phyloP scores from a whole-genome alignment of 2,113 vertebrate genomes.

The Emberiza fucata region DNA sequence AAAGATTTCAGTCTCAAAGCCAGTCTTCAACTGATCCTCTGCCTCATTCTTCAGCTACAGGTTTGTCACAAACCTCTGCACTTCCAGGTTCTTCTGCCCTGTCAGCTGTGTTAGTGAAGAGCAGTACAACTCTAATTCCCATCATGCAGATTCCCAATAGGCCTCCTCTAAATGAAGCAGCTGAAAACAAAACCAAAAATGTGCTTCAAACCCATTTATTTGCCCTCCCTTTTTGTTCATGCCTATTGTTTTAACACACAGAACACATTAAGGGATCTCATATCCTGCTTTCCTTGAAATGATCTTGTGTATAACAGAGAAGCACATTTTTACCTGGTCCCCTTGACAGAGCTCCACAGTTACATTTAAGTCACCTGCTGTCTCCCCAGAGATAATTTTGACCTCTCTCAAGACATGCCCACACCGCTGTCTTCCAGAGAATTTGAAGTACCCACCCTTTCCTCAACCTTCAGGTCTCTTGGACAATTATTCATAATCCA shows the following conservation, averaged over 20 bases:
- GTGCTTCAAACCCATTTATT: background rate
- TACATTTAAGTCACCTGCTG: background rate
- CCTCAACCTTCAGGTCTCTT: background rate
- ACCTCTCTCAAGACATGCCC: background rate
- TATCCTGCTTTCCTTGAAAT: background rate
- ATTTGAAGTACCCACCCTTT: background rate
- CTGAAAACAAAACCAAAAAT: background rate
- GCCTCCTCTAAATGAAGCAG: background rate
- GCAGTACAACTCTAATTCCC: background rate
- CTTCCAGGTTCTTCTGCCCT: background rate
- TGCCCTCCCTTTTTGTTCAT: background rate
- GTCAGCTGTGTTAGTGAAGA: background rate
- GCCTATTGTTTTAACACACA: background rate
- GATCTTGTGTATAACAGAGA: background rate
- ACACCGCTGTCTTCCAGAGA: background rate
- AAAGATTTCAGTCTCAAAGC: background rate
- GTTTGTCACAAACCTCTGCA: background rate
- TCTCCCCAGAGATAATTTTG: background rate
- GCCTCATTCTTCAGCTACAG: background rate
- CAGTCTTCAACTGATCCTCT: background rate
- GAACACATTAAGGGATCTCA: background rate
- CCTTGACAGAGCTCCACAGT: background rate
- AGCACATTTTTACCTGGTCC: background rate
- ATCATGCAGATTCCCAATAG: background rate
- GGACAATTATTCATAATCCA: background rate